These are phyloP conservation scores for Limnodromus scolopaceus DNA, from an alignment of 2,797 vertebrate species.

Conservation along the genomic window DNA sequence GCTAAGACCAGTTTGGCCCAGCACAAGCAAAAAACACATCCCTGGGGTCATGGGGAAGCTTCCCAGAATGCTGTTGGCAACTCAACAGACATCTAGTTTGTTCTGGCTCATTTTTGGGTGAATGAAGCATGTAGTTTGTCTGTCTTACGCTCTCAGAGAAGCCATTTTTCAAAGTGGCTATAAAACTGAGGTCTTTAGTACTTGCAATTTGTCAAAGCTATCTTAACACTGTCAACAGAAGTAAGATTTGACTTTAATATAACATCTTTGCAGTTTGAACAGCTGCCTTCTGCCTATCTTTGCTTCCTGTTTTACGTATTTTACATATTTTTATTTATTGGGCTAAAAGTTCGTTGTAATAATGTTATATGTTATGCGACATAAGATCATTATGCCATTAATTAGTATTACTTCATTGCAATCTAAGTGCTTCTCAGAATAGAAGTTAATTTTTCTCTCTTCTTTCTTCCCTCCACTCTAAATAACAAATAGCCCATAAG, in stretches of 20 bases:
- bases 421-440: not conserved
- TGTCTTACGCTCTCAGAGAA: not conserved
- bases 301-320: not conserved
- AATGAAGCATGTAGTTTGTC: not conserved
- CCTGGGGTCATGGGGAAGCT: not conserved
- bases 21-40: rapidly evolving
- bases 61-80: not conserved
- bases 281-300: not conserved
- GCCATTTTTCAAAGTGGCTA: not conserved
- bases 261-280: not conserved
- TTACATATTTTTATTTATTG: not conserved
- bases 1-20: not conserved
- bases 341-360: not conserved
- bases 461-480: not conserved
- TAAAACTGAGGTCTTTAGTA: not conserved
- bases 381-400: not conserved
- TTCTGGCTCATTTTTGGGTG: not conserved
- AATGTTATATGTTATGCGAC: not conserved
- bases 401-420: not conserved
- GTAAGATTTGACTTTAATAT: not conserved
- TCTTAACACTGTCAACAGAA: not conserved
- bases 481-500: not conserved
- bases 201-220: not conserved
- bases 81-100: not conserved
- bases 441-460: not conserved